Conservation (phyloP, 1,140 invertebrate genomes). For the Camponotus floridanus region DNA sequence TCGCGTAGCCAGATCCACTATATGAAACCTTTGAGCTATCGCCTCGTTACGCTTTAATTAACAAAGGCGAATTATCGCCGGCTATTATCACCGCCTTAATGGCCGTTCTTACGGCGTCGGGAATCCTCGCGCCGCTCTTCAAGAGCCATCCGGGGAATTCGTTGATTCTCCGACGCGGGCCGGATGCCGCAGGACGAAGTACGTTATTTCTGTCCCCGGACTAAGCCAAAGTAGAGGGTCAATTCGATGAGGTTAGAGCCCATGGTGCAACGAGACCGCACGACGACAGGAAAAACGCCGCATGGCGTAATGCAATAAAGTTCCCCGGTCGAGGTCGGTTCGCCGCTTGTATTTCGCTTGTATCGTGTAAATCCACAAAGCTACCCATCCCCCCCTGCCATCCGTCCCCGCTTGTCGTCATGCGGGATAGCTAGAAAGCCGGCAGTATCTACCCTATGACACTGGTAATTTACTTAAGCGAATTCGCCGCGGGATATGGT, state of each 20-base stretch:
- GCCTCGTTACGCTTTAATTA: slow-evolving; percentile 69
- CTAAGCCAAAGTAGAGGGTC: slow-evolving; percentile 64
- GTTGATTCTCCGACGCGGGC: slow-evolving; percentile 61
- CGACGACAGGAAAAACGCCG: slow-evolving; percentile 80
- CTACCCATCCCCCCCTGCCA: slow-evolving; percentile 15
- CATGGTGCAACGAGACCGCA: slow-evolving; percentile 61
- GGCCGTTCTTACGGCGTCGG: slow-evolving; percentile 69
- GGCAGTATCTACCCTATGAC: slow-evolving; percentile 51
- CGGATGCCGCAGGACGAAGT: slow-evolving; percentile 46
- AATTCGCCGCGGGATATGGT: slow-evolving; percentile 14
- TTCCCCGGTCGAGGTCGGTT: slow-evolving; percentile 51
- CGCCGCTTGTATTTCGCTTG: slow-evolving; percentile 61
- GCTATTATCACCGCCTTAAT: slow-evolving; percentile 71
- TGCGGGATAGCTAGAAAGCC: slow-evolving; percentile 53
- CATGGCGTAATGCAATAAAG: slow-evolving; percentile 84
- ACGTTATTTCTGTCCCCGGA: slow-evolving; percentile 25
- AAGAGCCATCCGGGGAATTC: slow-evolving; percentile 73
- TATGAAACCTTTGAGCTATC: slow-evolving; percentile 60
- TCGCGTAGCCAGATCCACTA: slow-evolving; percentile 37
- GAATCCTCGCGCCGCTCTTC: slow-evolving; percentile 66
- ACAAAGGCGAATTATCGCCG: slow-evolving; percentile 70
- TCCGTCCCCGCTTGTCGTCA: slow-evolving; percentile 26
- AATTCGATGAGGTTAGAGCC: slow-evolving; percentile 53
- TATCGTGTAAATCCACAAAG: slow-evolving; percentile 80
- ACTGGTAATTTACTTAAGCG: slow-evolving; percentile 83